Base-by-base conservation (phyloP, 2,888 invertebrate species). In the Torymus aiolomorphi region DNA sequence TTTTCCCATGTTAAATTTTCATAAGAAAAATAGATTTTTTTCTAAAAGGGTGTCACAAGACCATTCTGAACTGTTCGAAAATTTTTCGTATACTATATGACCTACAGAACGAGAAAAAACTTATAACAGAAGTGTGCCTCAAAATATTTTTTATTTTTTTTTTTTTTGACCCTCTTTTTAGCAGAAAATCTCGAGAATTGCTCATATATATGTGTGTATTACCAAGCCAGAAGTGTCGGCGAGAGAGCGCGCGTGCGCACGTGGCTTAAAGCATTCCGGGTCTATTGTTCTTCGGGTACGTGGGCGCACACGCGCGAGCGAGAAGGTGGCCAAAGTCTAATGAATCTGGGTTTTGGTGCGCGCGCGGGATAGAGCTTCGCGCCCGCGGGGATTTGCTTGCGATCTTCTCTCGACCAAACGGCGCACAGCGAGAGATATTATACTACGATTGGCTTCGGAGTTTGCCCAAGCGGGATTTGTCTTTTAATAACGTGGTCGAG, bases 311-410 rank as follows among this genome's bases (percentile, higher is more conserved):
- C 42, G 42, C 52, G 61, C 13, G 42, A 56, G 63, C 16, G 65
- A 16, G 42, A 56, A 65, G 31, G 56, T 42, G 67, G 51, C 66
- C 57, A 51, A 61, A 59, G 75, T 66, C 67, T 75, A 75, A 75
- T 76, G 76, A 69, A 76, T 76, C 61, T 49, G 62, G 76, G 66
- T 74, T 74, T 74, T 66, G 51, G 74, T 18, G 56, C 49, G 24
- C 61, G 13, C 16, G 31, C 3, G 31, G n/a, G n/a, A n/a, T n/a
- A 31, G 31, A 31, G 31, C 31, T 31, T 42, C 42, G 13, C n/a
- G 2, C 73, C 69, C 76, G 18, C 24, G 61, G 76, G 69, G 76
- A 67, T 76, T 76, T 69, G 69, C 42, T 42, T 42, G 42, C 62
- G 69, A 76, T 76, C 54, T 69, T 63, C 20, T 24, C 11, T 51